Percentiles rank a stretch among this genome's conserved stretches.
Conservation (phyloP, 2,797 vertebrate species). For the Linurgus olivaceus region DNA sequence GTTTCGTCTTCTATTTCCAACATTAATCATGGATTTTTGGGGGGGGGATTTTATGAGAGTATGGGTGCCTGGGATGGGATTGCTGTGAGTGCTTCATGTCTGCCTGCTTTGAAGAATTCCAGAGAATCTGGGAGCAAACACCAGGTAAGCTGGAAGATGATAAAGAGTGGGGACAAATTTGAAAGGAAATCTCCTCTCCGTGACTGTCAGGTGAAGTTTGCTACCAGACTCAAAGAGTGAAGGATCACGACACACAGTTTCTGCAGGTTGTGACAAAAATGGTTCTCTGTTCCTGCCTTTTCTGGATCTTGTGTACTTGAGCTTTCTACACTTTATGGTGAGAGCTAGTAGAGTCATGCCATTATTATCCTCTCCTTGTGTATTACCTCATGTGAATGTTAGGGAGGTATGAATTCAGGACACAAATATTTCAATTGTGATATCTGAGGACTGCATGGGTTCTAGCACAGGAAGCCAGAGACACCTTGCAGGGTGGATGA, state of each 20-base stretch:
- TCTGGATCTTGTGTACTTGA: neutral
- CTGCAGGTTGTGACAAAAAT: neutral
- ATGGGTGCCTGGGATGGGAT: neutral
- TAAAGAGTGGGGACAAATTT: neutral
- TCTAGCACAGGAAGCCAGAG: neutral
- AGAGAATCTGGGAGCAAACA: neutral
- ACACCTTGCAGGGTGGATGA: neutral
- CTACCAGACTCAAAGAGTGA: neutral
- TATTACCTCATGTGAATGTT: neutral
- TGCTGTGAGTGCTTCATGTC: neutral
- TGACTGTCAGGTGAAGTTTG: neutral
- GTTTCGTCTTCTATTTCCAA: neutral
- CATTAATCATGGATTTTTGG: neutral
- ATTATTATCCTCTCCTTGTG: neutral
- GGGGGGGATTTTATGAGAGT: neutral
- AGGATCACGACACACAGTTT: accelerated
- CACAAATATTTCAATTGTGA: accelerated
- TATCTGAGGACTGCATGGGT: neutral
- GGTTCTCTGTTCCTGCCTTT: neutral
- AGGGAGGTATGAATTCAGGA: neutral
- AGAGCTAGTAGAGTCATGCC: neutral
- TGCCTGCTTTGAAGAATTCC: neutral
- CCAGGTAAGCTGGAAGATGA: neutral
- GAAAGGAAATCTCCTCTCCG: neutral
- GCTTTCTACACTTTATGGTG: neutral